phyloP scores from a whole-genome alignment of 2,113 vertebrate species.

The Ceratotherium simum region DNA sequence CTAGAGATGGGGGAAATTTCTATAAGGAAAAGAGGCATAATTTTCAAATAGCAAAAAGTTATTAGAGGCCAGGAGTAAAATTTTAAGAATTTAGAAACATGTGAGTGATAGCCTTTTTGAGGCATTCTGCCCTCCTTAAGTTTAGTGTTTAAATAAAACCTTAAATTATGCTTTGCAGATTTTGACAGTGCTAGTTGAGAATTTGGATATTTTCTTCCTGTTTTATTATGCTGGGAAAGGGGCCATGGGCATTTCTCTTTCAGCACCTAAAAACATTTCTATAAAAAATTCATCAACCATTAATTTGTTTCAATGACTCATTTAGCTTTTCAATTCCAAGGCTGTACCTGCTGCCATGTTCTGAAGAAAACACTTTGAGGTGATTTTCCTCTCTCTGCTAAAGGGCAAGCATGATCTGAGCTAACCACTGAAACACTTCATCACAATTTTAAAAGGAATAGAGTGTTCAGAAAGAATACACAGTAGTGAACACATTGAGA shows the following conservation, averaged over 20 bases:
- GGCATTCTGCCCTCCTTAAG: neutral
- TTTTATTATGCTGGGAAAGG: constrained; percentile 68
- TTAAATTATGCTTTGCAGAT: constrained; percentile 56
- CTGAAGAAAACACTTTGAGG: constrained; percentile 36
- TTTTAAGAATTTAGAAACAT: constrained; percentile 55
- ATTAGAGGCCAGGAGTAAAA: constrained; percentile 44
- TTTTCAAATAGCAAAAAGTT: constrained; percentile 56
- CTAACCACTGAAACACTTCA: neutral
- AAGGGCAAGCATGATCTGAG: neutral
- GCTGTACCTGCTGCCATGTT: neutral
- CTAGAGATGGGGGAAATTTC: neutral
- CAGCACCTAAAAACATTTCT: constrained; percentile 70
- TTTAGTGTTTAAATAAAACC: constrained; percentile 59
- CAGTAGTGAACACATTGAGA: neutral
- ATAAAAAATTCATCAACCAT: constrained; percentile 71
- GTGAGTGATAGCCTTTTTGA: constrained; percentile 40
- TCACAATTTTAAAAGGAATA: constrained; percentile 30
- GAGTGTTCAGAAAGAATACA: constrained; percentile 49
- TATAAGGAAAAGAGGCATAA: neutral
- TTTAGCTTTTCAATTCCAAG: constrained; percentile 66
- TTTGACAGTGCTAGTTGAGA: constrained; percentile 61
- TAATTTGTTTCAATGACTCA: constrained; percentile 75
- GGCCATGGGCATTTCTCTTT: constrained; percentile 65
- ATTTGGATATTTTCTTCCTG: constrained; percentile 54
- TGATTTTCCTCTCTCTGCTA: constrained; percentile 37